phyloP scores from a whole-genome alignment of 2,113 vertebrate species.

The Spermophilus dauricus region DNA sequence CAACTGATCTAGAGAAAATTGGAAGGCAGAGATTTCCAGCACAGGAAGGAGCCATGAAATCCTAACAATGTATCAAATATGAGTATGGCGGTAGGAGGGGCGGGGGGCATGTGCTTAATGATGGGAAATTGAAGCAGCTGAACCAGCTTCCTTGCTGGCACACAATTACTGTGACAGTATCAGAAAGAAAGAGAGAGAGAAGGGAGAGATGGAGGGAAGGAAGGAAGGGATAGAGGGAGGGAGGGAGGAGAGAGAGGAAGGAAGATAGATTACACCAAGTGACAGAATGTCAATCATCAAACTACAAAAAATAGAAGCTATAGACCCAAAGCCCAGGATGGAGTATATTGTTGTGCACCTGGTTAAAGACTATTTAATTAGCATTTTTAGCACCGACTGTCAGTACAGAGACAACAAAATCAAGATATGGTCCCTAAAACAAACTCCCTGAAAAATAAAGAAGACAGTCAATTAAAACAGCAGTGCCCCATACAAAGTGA shows the following conservation, averaged over 20 bases:
- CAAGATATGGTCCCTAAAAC: not conserved
- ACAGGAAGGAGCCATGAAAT: not conserved
- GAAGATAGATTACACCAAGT: not conserved
- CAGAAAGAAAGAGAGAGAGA: not conserved
- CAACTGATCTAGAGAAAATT: slow-evolving; percentile 7
- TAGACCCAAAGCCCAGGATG: not conserved
- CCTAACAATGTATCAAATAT: not conserved
- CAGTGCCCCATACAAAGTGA: not conserved
- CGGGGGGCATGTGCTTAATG: no score
- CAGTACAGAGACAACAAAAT: not conserved
- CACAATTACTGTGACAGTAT: not conserved
- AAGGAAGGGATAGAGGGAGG: no score
- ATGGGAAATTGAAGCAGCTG: not conserved
- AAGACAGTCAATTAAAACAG: slow-evolving; percentile 1
- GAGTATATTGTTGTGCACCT: not conserved
- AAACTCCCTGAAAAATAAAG: not conserved
- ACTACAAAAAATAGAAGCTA: slow-evolving; percentile 6
- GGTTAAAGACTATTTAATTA: not conserved
- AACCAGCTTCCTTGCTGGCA: slow-evolving; percentile 6
- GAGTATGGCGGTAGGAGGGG: no score
- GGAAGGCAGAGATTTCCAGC: not conserved
- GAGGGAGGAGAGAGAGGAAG: no score
- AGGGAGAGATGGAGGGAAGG: no score
- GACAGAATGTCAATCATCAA: not conserved
- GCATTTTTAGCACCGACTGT: slow-evolving; percentile 27